Percentiles rank a stretch among this genome's conserved stretches.
These are phyloP conservation scores for Montipora capitata DNA, from an alignment of 92 coral and sea anemone species.

Conservation along the genomic window DNA sequence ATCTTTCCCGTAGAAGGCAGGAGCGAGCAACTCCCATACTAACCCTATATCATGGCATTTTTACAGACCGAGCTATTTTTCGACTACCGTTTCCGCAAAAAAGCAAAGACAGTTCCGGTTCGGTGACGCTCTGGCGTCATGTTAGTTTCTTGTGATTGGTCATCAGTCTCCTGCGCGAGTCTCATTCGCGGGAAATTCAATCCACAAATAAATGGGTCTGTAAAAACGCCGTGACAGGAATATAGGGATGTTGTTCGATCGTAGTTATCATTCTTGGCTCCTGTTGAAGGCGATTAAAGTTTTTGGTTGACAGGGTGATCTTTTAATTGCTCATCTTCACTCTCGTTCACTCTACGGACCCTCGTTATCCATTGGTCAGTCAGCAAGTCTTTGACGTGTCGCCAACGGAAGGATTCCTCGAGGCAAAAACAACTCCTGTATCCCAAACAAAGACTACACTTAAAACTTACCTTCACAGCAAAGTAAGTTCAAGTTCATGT, in stretches of 20 bases:
- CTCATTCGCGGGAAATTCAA: no score
- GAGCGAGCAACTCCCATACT: no score
- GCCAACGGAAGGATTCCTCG: slow-evolving; percentile 91
- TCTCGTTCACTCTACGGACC: slow-evolving; percentile 61
- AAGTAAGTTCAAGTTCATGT: slow-evolving; percentile 62
- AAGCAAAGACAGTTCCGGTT: no score
- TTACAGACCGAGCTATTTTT: no score
- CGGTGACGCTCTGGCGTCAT: no score
- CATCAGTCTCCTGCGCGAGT: no score
- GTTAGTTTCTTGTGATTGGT: no score
- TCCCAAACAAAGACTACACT: slow-evolving; percentile 81
- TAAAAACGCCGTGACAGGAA: no score
- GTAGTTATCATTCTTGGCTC: neutral
- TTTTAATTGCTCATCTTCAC: neutral
- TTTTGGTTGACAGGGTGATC: no score
- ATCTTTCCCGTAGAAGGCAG: no score
- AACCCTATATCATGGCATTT: no score
- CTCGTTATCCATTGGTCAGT: slow-evolving; percentile 89
- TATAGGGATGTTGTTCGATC: neutral
- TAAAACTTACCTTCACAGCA: slow-evolving; percentile 89
- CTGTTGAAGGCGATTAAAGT: neutral
- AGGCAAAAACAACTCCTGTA: slow-evolving; percentile 82
- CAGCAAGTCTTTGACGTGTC: slow-evolving; percentile 82
- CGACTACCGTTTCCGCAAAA: neutral
- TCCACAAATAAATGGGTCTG: no score